Percentiles rank a stretch among this genome's conserved stretches.
These are phyloP conservation scores for Litocranius walleri DNA, from an alignment of 2,113 vertebrate genomes.

Conservation along the genomic window DNA sequence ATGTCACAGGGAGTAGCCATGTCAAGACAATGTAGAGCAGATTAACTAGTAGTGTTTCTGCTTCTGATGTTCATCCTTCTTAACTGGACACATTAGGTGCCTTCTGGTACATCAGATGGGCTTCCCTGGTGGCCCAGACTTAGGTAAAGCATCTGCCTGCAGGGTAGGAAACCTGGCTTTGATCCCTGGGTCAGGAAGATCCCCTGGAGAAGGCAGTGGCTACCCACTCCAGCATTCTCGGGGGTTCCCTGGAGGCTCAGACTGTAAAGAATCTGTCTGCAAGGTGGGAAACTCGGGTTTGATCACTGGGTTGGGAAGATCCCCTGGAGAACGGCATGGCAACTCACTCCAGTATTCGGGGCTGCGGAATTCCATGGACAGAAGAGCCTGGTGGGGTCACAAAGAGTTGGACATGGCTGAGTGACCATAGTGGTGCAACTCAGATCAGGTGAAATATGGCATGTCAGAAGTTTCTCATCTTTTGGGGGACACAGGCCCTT, in stretches of 20 bases:
- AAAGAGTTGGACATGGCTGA: background rate
- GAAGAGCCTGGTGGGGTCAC: background rate
- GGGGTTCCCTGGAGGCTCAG: background rate
- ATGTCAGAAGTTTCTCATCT: background rate
- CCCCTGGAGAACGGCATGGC: background rate
- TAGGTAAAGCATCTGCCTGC: background rate
- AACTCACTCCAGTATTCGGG: background rate
- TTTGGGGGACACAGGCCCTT: background rate
- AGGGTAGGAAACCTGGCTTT: background rate
- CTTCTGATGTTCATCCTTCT: background rate
- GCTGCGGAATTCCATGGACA: background rate
- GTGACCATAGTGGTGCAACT: background rate
- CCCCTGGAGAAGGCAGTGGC: background rate
- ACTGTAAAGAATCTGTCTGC: background rate
- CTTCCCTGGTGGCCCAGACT: background rate
- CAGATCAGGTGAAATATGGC: background rate
- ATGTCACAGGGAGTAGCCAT: background rate
- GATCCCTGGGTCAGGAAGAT: background rate
- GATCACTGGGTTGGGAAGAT: background rate
- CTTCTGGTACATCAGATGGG: background rate
- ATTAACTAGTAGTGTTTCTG: background rate
- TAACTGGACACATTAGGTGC: background rate
- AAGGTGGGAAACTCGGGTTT: background rate
- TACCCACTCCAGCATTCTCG: background rate
- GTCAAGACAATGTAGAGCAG: fast-evolving